A percentile compares a stretch with the other conserved stretches of the same genome.
These are phyloP conservation scores for Diuraphis noxia DNA, from an alignment of 1,140 invertebrate species.

Conservation along the genomic window DNA sequence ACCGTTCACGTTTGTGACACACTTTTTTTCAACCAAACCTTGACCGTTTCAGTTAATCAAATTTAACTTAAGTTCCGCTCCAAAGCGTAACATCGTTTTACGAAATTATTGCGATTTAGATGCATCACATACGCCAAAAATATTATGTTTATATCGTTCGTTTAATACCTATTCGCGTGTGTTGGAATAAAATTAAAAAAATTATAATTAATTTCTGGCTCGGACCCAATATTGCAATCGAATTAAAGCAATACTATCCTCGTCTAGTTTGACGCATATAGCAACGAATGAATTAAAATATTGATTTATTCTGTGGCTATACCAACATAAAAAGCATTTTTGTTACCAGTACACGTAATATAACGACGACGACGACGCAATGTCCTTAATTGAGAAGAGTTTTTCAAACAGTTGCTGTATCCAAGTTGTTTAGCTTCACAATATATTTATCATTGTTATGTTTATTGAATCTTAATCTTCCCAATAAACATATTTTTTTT, in stretches of 20 bases:
- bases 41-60: neutral
- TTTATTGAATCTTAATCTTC: too few relatives aligned
- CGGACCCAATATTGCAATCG: too few relatives aligned
- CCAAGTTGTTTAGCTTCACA: too few relatives aligned
- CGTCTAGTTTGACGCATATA: neutral
- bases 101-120: neutral
- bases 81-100: neutral
- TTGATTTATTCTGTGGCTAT: neutral
- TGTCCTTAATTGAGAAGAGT: too few relatives aligned
- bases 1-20: neutral
- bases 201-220: neutral
- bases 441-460: too few relatives aligned
- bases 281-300: too few relatives aligned
- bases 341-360: neutral
- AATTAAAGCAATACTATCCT: neutral
- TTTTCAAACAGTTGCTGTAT: too few relatives aligned
- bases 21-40: neutral
- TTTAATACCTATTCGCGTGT: neutral
- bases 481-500: too few relatives aligned
- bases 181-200: neutral
- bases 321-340: neutral
- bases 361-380: too few relatives aligned
- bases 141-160: neutral
- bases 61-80: neutral
- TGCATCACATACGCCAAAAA: neutral